Conservation (phyloP, 2,797 vertebrate species). For the Luscinia megarhynchos region DNA sequence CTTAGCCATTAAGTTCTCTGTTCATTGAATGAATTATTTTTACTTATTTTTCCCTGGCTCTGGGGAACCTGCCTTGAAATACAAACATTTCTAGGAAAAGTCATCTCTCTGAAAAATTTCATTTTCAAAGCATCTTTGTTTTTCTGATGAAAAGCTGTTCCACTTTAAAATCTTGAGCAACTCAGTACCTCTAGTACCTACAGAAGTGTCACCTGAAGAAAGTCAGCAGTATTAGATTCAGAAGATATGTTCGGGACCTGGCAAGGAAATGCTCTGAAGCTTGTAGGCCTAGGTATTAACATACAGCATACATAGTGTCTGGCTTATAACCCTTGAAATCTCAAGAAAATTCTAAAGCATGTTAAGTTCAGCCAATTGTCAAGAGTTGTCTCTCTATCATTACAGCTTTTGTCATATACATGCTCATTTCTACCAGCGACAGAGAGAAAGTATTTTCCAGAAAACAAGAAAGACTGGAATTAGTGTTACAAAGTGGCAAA, state of each 20-base stretch:
- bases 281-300: not conserved
- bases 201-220: not conserved
- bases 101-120: not conserved
- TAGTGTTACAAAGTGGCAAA: not conserved
- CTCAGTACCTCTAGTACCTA: not conserved
- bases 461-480: not conserved
- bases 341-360: not conserved
- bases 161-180: not conserved
- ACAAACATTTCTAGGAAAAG: not conserved
- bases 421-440: fast-evolving
- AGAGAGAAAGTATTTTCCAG: not conserved
- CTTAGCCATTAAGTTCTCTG: not conserved
- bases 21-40: not conserved
- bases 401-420: not conserved
- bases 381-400: not conserved
- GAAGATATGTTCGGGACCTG: not conserved
- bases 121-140: not conserved
- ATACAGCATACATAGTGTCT: not conserved
- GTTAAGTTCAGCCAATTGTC: not conserved
- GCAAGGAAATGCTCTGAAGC: not conserved
- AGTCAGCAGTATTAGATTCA: not conserved
- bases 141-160: not conserved
- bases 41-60: not conserved
- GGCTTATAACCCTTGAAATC: not conserved
- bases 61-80: not conserved